Evolutionary conservation across 2,888 invertebrate species (phyloP).

Genomic region (Platycheirus albimanus): DNA sequence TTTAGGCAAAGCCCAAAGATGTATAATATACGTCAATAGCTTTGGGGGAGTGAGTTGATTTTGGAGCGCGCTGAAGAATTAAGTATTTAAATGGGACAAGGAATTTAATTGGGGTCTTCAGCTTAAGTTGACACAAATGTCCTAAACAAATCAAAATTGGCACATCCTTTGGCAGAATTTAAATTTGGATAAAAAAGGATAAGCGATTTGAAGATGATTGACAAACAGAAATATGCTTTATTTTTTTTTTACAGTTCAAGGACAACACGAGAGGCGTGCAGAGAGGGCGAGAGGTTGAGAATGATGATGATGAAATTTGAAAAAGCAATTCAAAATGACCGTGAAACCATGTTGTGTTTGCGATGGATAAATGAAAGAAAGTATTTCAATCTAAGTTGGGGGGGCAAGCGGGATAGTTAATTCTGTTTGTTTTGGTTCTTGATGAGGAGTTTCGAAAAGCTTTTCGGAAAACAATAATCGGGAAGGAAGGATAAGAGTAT

Average conservation of each 20-base stretch:
- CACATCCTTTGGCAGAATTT: slow-evolving; percentile 17
- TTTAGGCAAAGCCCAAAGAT: slow-evolving; percentile 4
- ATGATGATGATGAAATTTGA: background rate
- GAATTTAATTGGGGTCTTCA: slow-evolving; percentile 5
- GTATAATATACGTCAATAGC: slow-evolving; percentile 8
- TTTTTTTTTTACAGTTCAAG: slow-evolving; percentile 3
- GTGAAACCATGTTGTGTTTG: background rate
- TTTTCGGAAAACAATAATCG: no score
- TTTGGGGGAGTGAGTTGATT: slow-evolving; percentile 11
- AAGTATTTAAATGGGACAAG: slow-evolving; percentile 24
- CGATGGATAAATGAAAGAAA: slow-evolving; percentile 1
- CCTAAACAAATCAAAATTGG: slow-evolving; percentile 19
- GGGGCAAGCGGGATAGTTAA: no score
- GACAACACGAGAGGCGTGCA: no score
- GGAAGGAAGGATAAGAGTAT: no score
- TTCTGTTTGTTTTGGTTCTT: no score
- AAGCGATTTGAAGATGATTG: slow-evolving; percentile 14
- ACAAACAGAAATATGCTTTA: slow-evolving; percentile 10
- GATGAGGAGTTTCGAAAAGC: no score
- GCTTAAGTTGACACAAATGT: slow-evolving; percentile 7
- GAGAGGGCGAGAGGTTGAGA: no score
- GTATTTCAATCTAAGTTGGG: background rate
- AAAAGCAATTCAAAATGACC: slow-evolving; percentile 1
- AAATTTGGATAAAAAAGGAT: slow-evolving; percentile 10
- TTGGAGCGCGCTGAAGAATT: background rate